Evolutionary conservation across 2,888 invertebrate species (phyloP), one percentile per base, ranked within the genome.

Genomic region (Diachrysia chrysitis): DNA sequence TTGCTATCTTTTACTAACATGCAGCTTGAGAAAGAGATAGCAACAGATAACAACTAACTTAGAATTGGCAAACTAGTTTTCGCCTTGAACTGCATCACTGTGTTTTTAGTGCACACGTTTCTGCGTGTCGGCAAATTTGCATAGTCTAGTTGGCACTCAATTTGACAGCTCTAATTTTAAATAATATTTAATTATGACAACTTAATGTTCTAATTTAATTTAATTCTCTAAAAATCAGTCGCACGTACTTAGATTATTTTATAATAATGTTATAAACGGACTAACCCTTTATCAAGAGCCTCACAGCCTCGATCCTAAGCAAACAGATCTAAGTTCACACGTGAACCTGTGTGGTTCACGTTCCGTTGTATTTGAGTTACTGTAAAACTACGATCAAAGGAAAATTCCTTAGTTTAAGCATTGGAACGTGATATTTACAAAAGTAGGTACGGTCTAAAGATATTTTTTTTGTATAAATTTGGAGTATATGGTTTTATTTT

Each of bases 311-410:
- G 46, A 35, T 77, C 75, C 75, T 68, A 60, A 61, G 56, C 57
- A 66, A 66, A 76, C 70, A 73, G 21, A 17, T 53, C 32, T 23
- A 61, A 69, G 69, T 69, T 66, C 75, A 76, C 69, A 62, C 69
- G 65, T 10, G n/a, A 17, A 5, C 63, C 67, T 61, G 46, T 56
- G 61, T 6, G 25, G 17, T 61, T 58, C 16, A 55, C 54, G 21
- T 17, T 2, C 6, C 29, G 54, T 16, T 62, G 62, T 71, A 57
- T 60, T 59, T 23, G 37, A 57, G 48, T 55, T 64, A 56, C 21
- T 64, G n/a, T 17, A 70, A 46, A 53, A 63, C 56, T 59, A 23
- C 25, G 51, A 21, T 19, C 48, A 51, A 51, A 21, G 42, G 42
- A 42, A 51, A 21, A 51, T 21, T 48, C 19, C 21, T 21, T 21